Conservation (phyloP, 2,113 vertebrate species). For the Ammodytes dubius region DNA sequence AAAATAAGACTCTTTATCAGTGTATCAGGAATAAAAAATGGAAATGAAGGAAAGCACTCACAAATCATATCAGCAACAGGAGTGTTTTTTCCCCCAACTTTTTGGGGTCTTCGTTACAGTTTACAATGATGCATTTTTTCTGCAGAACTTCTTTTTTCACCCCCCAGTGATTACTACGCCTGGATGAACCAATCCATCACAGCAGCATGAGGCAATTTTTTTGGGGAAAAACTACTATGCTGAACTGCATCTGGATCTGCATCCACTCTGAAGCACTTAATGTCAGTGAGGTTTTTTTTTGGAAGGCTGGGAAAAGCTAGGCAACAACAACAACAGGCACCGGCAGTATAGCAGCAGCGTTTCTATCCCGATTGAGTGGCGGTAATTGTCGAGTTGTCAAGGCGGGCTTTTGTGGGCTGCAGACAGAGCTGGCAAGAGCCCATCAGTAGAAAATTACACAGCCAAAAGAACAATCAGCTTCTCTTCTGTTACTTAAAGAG, state of each 20-base stretch:
- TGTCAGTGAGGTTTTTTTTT: constrained; percentile 38
- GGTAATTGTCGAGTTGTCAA: constrained; percentile 83
- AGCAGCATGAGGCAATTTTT: constrained; percentile 25
- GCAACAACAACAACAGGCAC: constrained; percentile 58
- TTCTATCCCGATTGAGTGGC: constrained; percentile 77
- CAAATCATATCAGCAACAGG: constrained; percentile 52
- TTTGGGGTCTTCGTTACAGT: constrained; percentile 2
- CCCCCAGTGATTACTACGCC: constrained; percentile 28
- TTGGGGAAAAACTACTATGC: constrained; percentile 26
- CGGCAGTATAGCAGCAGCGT: constrained; percentile 44
- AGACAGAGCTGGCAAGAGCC: constrained; percentile 76
- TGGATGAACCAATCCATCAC: constrained; percentile 51
- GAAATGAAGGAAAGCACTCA: constrained; percentile 52
- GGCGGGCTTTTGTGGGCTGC: constrained; percentile 77
- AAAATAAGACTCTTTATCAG: constrained; percentile 62
- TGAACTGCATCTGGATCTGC: constrained; percentile 60
- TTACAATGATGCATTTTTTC: constrained; percentile 27
- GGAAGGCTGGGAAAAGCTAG: constrained; percentile 53
- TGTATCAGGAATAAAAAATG: constrained; percentile 37
- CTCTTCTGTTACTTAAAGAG: constrained; percentile 77
- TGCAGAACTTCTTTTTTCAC: constrained; percentile 41
- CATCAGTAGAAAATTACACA: constrained; percentile 84
- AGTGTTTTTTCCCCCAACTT: constrained; percentile 36
- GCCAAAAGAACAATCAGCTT: constrained; percentile 77
- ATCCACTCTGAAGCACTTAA: constrained; percentile 48